These are phyloP conservation scores for Pseudomyrmex pallidus DNA, from an alignment of 1,140 invertebrate species.

Conservation along the genomic window DNA sequence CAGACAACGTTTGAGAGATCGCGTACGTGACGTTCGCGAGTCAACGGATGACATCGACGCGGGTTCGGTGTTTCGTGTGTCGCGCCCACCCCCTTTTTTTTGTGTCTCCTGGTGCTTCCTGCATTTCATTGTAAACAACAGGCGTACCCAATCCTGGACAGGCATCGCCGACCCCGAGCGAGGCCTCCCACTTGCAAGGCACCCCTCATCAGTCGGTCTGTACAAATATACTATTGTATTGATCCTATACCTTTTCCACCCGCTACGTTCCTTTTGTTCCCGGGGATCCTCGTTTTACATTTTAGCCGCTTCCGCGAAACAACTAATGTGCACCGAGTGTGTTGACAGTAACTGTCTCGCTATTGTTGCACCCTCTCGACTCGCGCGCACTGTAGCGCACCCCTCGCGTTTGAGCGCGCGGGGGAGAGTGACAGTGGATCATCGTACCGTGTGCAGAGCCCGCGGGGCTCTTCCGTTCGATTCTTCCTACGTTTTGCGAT, in stretches of 20 bases:
- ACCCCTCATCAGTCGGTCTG: conserved; percentile 77
- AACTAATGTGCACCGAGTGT: conserved; percentile 80
- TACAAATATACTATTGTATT: conserved; percentile 83
- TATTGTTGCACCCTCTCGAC: conserved; percentile 72
- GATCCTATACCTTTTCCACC: conserved; percentile 77
- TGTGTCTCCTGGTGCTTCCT: conserved; percentile 54
- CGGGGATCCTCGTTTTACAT: conserved; percentile 77
- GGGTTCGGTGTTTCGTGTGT: conserved; percentile 43
- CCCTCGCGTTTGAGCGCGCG: conserved; percentile 8
- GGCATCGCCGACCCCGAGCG: conserved; percentile 65
- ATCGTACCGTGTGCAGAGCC: conserved; percentile 67
- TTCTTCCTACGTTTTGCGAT: conserved; percentile 71
- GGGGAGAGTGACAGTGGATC: conserved; percentile 61
- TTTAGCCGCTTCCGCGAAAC: conserved; percentile 81
- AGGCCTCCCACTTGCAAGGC: conserved; percentile 74
- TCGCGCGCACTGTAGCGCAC: conserved; percentile 32
- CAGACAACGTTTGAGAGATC: conserved; percentile 32
- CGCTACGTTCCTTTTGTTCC: conserved; percentile 78
- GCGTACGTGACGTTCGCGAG: conserved; percentile 35
- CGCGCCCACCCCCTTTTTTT: conserved; percentile 36
- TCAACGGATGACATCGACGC: conserved; percentile 41
- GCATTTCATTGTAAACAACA: conserved; percentile 73
- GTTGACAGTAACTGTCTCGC: conserved; percentile 77
- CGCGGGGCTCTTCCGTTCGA: conserved; percentile 73
- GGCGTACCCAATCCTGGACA: conserved; percentile 62